Evolutionary conservation across 2,113 vertebrate genomes (phyloP).

Genomic region (Synchiropus splendidus): DNA sequence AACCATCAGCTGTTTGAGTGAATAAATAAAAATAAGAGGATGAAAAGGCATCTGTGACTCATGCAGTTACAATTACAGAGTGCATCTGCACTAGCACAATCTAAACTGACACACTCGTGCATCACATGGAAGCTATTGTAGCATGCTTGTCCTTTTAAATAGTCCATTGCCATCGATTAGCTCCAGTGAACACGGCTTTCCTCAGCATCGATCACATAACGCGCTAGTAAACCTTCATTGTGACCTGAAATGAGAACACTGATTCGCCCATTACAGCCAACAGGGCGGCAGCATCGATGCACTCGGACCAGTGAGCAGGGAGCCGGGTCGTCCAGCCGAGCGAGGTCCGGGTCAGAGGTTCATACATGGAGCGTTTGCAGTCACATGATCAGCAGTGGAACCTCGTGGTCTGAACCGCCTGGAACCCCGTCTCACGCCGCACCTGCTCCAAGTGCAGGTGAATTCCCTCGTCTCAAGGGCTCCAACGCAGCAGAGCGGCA

Average conservation of each 20-base stretch:
- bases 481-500: constrained; percentile 8
- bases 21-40: too few species aligned
- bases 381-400: constrained; percentile 1
- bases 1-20: too few species aligned
- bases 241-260: constrained; percentile 12
- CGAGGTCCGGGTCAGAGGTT: constrained; percentile 17
- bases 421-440: too few species aligned
- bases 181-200: too few species aligned
- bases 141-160: too few species aligned
- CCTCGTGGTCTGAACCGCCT: neutral
- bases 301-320: constrained; percentile 9
- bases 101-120: too few species aligned
- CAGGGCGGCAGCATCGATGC: constrained; percentile 20
- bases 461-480: constrained; percentile 7
- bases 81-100: too few species aligned
- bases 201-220: constrained; percentile 14
- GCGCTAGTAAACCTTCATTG: constrained; percentile 22
- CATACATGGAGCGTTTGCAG: constrained; percentile 11
- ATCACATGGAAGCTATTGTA: too few species aligned
- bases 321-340: constrained; percentile 12
- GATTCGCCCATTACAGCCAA: constrained; percentile 27
- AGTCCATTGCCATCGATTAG: too few species aligned
- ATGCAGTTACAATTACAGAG: too few species aligned
- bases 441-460: constrained; percentile 5
- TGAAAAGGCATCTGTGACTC: too few species aligned